Evolutionary conservation across 2,888 invertebrate species (phyloP), one percentile per base, ranked within the genome.

Genomic region (Tetrapedia diversipes): DNA sequence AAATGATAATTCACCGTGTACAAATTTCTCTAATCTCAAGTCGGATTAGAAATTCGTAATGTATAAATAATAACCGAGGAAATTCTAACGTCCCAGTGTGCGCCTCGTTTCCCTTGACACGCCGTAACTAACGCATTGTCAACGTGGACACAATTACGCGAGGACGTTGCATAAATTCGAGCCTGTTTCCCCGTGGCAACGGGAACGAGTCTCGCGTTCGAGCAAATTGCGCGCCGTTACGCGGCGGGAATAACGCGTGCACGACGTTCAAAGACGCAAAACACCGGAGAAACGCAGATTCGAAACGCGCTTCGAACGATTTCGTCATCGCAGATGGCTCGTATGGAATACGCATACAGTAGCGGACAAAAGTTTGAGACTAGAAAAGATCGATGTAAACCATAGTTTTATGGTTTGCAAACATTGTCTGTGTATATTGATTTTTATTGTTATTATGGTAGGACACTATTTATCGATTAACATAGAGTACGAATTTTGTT

Each of bases 291-390:
- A 72, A 82, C 66, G 77, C 67, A 56, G 70, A 75, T 82, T 77
- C 70, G 80, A 78, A 63, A 74, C 79, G 64, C 65, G 56, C 27
- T 39, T 57, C 67, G 61, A 61, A 66, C 24, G 78, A 81, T 83
- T 83, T 83, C 81, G 79, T 81, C 83, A 81, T 83, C 75, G 70
- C 70, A 75, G 71, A 81, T 77, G 76, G n/a, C 79, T 68, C 65
- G 19, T 41, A 32, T 65, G 43, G 77, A 77, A 76, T 79, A 81
- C n/a, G n/a, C n/a, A n/a, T n/a, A n/a, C n/a, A n/a, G n/a, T n/a
- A n/a, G n/a, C n/a, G n/a, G n/a, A n/a, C n/a, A n/a, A n/a, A n/a
- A n/a, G n/a, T n/a, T n/a, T n/a, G n/a, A n/a, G n/a, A n/a, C n/a
- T n/a, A n/a, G n/a, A n/a, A n/a, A n/a, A n/a, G n/a, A n/a, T n/a